Conservation (phyloP, 2,113 vertebrate species). For the Martes martes region DNA sequence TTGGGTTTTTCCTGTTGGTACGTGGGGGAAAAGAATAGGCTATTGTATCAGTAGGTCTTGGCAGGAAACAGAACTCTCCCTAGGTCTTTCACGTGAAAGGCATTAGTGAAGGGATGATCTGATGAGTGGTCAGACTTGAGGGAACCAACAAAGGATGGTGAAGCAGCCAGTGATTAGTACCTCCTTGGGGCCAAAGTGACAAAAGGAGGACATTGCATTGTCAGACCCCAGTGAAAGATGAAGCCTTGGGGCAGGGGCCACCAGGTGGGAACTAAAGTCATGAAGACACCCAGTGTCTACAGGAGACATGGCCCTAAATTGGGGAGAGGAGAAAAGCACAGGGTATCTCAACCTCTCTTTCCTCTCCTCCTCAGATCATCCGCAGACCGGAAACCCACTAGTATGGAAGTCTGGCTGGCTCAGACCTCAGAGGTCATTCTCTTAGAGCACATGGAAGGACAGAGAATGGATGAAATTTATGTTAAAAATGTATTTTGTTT, state of each 20-base stretch:
- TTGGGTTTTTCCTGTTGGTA: neutral
- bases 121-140: neutral
- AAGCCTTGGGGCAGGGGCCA: neutral
- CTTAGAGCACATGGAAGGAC: neutral
- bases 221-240: neutral
- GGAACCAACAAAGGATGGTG: neutral
- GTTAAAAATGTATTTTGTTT: neutral
- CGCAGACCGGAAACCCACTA: neutral
- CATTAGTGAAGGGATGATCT: neutral
- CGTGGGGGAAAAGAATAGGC: neutral
- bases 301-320: neutral
- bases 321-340: neutral
- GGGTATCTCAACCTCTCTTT: neutral
- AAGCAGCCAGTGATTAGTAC: neutral
- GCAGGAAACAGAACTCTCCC: neutral
- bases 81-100: neutral
- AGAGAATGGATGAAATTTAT: neutral
- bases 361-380: neutral
- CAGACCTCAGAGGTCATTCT: neutral
- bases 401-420: neutral
- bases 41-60: neutral
- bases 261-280: neutral
- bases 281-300: neutral
- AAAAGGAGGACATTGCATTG: neutral
- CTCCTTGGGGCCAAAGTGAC: neutral